A percentile compares a stretch with the other conserved stretches of the same genome.
Conservation (phyloP, 2,797 vertebrate genomes). For the Acanthurus lineatus region DNA sequence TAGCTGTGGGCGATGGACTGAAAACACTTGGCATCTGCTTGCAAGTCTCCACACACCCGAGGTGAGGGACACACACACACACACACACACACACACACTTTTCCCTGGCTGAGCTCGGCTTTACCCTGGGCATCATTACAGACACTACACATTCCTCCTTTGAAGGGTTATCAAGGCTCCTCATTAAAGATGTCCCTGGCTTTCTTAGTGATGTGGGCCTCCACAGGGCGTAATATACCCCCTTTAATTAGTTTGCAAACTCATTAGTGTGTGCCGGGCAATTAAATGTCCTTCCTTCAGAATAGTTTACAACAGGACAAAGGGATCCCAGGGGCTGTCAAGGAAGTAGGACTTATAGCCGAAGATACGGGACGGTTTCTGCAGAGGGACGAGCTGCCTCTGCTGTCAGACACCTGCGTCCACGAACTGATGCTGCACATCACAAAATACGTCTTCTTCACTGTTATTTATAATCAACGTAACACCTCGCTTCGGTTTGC, state of each 20-base stretch:
- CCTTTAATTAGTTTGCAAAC: constrained; percentile 88
- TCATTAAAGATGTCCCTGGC: constrained; percentile 87
- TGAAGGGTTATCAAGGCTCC: constrained; percentile 88
- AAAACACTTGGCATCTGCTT: constrained; percentile 83
- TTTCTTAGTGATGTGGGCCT: constrained; percentile 82
- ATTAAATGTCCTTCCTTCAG: constrained; percentile 85
- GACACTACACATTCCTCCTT: constrained; percentile 81
- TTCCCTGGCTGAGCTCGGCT: constrained; percentile 72
- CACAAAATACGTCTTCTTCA: constrained; percentile 19
- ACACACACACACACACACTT: constrained; percentile 48
- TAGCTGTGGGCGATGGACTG: constrained; percentile 82
- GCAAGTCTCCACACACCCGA: constrained; percentile 76
- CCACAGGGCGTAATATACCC: constrained; percentile 81
- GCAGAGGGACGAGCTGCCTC: constrained; percentile 38
- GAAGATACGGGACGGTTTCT: constrained; percentile 55
- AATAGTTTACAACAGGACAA: constrained; percentile 84
- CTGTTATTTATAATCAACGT: constrained; percentile 17
- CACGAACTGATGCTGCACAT: not conserved
- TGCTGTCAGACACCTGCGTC: constrained; percentile 6
- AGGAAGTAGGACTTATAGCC: constrained; percentile 69
- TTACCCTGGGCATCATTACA: constrained; percentile 85
- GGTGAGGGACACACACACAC: constrained; percentile 56
- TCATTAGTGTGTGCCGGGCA: constrained; percentile 86
- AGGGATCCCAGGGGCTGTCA: constrained; percentile 80
- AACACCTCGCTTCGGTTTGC: too few relatives aligned